These are phyloP conservation scores for Drosophila colorata DNA, from an alignment of 2,888 invertebrate species.

Conservation along the genomic window DNA sequence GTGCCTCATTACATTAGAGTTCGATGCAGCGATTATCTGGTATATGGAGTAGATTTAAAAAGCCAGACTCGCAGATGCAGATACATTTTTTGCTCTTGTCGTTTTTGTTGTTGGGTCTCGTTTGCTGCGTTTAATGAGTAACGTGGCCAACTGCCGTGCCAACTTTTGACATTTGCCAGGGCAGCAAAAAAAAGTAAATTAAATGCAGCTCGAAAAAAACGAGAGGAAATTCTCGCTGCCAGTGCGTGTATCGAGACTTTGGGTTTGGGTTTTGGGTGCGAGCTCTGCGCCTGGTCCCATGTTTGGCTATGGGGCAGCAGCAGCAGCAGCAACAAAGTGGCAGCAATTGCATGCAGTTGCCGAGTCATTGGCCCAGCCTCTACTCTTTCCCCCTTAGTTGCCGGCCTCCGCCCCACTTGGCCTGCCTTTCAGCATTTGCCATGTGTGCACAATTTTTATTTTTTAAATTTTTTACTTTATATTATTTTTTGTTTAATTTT, in stretches of 20 bases:
- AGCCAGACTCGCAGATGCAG: constrained; percentile 34
- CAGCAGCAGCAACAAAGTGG: constrained; percentile 33
- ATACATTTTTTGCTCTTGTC: constrained; percentile 29
- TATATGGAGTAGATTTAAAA: constrained; percentile 50
- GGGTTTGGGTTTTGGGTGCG: constrained; percentile 20
- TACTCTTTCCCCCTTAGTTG: background rate
- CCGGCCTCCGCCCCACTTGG: background rate
- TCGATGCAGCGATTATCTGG: constrained; percentile 59
- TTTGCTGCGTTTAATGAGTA: constrained; percentile 65
- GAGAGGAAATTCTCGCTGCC: constrained; percentile 24
- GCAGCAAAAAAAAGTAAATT: constrained; percentile 60
- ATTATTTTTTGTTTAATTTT: constrained; percentile 10
- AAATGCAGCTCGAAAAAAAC: constrained; percentile 50
- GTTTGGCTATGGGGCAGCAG: constrained; percentile 54
- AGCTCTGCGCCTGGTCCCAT: constrained; percentile 39
- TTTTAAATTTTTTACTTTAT: constrained; percentile 20
- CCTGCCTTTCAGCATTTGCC: constrained; percentile 36
- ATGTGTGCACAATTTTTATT: constrained; percentile 49
- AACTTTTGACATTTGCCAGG: constrained; percentile 72
- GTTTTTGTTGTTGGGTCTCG: background rate
- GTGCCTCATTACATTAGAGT: constrained; percentile 64
- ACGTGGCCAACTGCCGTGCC: constrained; percentile 57
- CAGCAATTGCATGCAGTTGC: constrained; percentile 71
- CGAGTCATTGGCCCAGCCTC: constrained; percentile 37
- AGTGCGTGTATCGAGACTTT: constrained; percentile 58